These are phyloP conservation scores for Nymphalis polychloros DNA, from an alignment of 2,888 invertebrate species.

Conservation along the genomic window DNA sequence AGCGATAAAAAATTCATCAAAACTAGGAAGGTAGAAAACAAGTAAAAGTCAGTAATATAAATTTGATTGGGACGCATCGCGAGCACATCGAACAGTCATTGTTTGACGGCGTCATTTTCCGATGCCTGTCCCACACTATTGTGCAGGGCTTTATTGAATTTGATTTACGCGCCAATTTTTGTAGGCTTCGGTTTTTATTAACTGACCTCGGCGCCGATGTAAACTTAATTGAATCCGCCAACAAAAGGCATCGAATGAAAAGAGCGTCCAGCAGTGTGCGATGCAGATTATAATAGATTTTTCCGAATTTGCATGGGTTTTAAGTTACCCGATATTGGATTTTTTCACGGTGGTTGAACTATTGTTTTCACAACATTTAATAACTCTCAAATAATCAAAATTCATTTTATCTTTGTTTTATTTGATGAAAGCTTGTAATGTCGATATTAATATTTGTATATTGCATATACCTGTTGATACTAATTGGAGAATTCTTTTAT, in stretches of 20 bases:
- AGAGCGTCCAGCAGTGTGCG: conserved; percentile 79
- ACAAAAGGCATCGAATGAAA: conserved; percentile 80
- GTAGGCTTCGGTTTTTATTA: conserved; percentile 80
- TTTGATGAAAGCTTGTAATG: conserved; percentile 24
- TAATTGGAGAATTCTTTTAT: conserved; percentile 17
- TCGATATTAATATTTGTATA: conserved; percentile 14
- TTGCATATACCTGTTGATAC: conserved; percentile 7
- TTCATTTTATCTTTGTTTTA: conserved; percentile 39
- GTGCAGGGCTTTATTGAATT: conserved; percentile 78
- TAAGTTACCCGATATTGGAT: conserved; percentile 73
- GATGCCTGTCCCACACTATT: conserved; percentile 62
- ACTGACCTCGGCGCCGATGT: conserved; percentile 80
- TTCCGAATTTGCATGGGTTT: conserved; percentile 76
- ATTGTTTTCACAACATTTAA: conserved; percentile 58
- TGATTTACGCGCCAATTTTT: conserved; percentile 80
- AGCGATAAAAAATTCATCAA: background rate
- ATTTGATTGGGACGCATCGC: conserved; percentile 49
- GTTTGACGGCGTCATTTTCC: conserved; percentile 67
- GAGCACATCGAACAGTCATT: conserved; percentile 47
- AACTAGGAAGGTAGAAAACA: background rate
- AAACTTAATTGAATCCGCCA: conserved; percentile 80
- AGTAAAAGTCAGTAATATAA: conserved; percentile 41
- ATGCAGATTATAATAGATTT: conserved; percentile 80
- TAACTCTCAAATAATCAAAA: conserved; percentile 45
- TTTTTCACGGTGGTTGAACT: conserved; percentile 67